Base-by-base conservation (phyloP, 2,888 invertebrate species). In the Pheosia gnoma region DNA sequence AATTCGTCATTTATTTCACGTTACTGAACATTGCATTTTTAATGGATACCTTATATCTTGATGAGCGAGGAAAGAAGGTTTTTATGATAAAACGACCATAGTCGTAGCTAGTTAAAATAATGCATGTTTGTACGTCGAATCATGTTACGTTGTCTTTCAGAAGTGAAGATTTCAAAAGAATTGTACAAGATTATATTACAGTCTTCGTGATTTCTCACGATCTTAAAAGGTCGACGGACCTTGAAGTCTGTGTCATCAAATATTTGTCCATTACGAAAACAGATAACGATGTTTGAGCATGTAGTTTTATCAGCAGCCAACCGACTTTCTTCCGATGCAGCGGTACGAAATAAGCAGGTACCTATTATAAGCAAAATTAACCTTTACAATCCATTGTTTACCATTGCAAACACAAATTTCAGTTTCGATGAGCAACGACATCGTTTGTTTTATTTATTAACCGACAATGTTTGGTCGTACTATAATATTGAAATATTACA, bases 161-260 rank as follows among this genome's bases (percentile, higher is more conserved):
- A 8, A 25, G 11, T 53, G 8, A 37, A 37, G 11, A 37, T 55
- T 58, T 53, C 4, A 61, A 61, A 62, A 59, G 43, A 52, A 53
- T 59, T 49, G 9, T 11, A 52, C 25, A 56, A 60, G 51, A 58
- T 60, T 49, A 60, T 59, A 60, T 52, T 36, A 56, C 13, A 54
- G 52, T 60, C 38, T 58, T 59, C 10, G 55, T 59, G 45, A 70
- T 65, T 70, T 73, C 70, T 64, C 63, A 68, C 69, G 63, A 57
- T 55, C 74, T 59, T 62, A 65, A 79, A 80, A 85, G 79, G 81
- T 82, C 76, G 76, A 74, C 72, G 81, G 77, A 78, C 84, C 83
- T 86, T 85, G 83, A 82, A 78, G 71, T 71, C 67, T 71, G 66
- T 65, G 66, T 75, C 65, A 68, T 67, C 79, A 82, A 87, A 90